phyloP scores from a whole-genome alignment of 2,888 invertebrate genomes.

The Hyposoter didymator region DNA sequence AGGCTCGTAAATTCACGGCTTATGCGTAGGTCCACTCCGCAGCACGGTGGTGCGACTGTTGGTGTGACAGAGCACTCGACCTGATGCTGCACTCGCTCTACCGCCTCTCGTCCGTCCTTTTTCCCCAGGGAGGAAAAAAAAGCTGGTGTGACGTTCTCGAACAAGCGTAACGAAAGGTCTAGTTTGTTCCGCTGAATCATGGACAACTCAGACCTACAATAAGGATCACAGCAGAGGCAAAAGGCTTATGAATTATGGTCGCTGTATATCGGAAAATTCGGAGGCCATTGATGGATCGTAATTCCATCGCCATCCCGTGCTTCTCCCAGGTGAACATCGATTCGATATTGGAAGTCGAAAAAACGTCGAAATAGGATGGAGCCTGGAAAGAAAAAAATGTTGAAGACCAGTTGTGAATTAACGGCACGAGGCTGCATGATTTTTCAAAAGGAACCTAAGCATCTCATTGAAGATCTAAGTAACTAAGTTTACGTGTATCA shows the following conservation, averaged over 20 bases:
- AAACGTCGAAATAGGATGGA: not conserved
- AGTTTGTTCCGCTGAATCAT: constrained; percentile 58
- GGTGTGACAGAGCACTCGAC: constrained; percentile 58
- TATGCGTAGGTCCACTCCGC: constrained; percentile 69
- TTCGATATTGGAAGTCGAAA: constrained; percentile 30
- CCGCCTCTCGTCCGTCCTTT: constrained; percentile 38
- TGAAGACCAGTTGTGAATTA: constrained; percentile 64
- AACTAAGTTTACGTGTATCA: not conserved
- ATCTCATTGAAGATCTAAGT: constrained; percentile 33
- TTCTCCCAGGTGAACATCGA: constrained; percentile 23
- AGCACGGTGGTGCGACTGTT: constrained; percentile 54
- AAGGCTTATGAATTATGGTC: constrained; percentile 59
- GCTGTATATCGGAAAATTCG: constrained; percentile 45
- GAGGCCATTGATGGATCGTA: constrained; percentile 42
- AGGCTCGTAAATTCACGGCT: constrained; percentile 78
- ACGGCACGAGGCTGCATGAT: constrained; percentile 70
- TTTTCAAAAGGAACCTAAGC: constrained; percentile 67
- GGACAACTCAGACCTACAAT: constrained; percentile 43
- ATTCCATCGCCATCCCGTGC: constrained; percentile 42
- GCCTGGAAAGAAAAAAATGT: constrained; percentile 35
- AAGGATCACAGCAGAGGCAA: constrained; percentile 40
- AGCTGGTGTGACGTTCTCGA: constrained; percentile 53
- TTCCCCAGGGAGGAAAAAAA: constrained; percentile 18
- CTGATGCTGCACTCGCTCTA: constrained; percentile 49
- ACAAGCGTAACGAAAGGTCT: constrained; percentile 51